A percentile compares a stretch with the other conserved stretches of the same genome.
These are phyloP conservation scores for Drosophila novamexicana DNA, from an alignment of 1,140 invertebrate genomes.

Conservation along the genomic window DNA sequence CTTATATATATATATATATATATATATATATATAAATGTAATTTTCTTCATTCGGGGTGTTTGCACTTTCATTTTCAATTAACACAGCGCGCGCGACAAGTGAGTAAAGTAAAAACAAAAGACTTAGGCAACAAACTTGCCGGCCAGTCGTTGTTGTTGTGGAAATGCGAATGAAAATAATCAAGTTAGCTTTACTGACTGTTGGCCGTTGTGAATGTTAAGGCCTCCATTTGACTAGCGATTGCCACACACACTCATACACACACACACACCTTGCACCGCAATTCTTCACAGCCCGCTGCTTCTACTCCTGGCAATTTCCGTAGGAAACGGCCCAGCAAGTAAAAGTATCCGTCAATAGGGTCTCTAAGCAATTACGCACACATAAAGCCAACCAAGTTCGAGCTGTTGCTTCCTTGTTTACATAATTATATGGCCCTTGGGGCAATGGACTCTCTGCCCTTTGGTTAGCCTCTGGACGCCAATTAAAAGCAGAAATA, in stretches of 20 bases:
- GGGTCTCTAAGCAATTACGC: conserved; percentile 25
- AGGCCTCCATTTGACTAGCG: conserved; percentile 35
- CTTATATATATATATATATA: not conserved
- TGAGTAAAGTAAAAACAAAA: conserved; percentile 57
- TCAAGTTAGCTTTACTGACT: not conserved
- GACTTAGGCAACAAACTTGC: conserved; percentile 65
- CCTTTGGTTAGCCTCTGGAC: not conserved
- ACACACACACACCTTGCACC: too few relatives aligned
- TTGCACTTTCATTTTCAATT: conserved; percentile 82
- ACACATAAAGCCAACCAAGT: conserved; percentile 33
- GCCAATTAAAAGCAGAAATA: conserved; percentile 64
- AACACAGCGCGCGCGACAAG: conserved; percentile 44
- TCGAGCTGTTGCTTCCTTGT: conserved; percentile 53
- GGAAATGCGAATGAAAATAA: conserved; percentile 26
- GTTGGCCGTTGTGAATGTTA: conserved; percentile 55
- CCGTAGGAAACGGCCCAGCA: conserved; percentile 42
- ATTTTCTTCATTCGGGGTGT: conserved; percentile 34
- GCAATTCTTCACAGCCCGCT: not conserved
- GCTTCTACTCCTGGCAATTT: conserved; percentile 31
- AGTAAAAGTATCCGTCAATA: conserved; percentile 44
- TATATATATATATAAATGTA: not conserved
- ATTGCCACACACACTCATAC: not conserved
- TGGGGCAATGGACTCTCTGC: conserved; percentile 17
- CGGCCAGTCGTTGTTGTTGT: not conserved
- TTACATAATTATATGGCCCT: conserved; percentile 61